Evolutionary conservation across 1,140 invertebrate species (phyloP).

Genomic region (Bombus picipes): DNA sequence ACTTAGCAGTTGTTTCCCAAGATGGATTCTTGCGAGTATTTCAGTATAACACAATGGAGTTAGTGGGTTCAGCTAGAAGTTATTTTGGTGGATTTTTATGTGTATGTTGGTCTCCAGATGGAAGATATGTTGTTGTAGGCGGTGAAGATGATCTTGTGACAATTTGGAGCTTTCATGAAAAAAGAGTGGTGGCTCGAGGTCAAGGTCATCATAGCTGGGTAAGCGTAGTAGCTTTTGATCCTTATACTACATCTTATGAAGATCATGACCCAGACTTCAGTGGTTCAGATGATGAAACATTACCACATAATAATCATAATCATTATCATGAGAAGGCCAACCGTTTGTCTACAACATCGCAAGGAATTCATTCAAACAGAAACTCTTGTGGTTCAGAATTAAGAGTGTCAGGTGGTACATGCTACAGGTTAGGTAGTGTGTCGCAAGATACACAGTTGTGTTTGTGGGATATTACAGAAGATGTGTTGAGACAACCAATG

Average conservation of each 20-base stretch:
- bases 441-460: conserved; percentile 99
- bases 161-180: conserved; percentile 97
- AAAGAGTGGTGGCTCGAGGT: conserved; percentile 96
- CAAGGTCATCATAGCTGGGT: conserved; percentile 98
- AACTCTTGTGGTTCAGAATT: conserved; percentile 84
- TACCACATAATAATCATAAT: conserved; percentile 82
- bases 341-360: conserved; percentile 75
- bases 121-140: conserved; percentile 96
- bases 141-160: conserved; percentile 99
- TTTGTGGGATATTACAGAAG: conserved; percentile 99
- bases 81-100: conserved; percentile 98
- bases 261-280: conserved; percentile 84
- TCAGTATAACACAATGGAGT: conserved; percentile 98
- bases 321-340: conserved; percentile 77
- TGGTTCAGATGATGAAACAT: conserved; percentile 85
- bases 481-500: conserved; percentile 90
- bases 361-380: conserved; percentile 79
- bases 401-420: conserved; percentile 84
- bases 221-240: conserved; percentile 98
- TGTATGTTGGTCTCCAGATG: conserved; percentile 99
- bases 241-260: conserved; percentile 89
- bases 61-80: conserved; percentile 94
- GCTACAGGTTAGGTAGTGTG: conserved; percentile 97
- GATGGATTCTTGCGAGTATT: conserved; percentile 98
- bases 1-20: conserved; percentile 96